Evolutionary conservation across 2,797 vertebrate species (phyloP), one percentile per base, ranked within the genome.

Genomic region (Microctenopoma steveboyesi): DNA sequence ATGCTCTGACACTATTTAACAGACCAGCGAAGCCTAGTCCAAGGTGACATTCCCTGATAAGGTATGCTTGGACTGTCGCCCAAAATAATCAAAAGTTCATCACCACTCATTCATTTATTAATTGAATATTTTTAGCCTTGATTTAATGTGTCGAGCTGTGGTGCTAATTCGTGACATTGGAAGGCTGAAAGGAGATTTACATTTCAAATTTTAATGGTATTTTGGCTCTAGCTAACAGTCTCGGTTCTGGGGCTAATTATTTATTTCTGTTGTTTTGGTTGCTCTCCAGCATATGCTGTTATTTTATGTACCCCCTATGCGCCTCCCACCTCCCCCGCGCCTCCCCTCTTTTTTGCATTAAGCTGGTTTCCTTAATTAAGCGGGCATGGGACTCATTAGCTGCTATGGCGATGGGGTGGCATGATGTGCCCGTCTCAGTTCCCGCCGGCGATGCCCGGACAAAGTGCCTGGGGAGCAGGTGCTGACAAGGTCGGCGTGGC

Each of bases 11-110:
- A 87, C 88, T 81, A 78, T 93, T 93, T 91, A 91, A 89, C 91
- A 91, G 91, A 92, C 85, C 92, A 89, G 72, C 88, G 86, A 91
- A 93, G 89, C 86, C 87, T 68, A 74, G 85, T 89, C 91, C 93
- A 95, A 94, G 93, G 94, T 95, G 93, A 94, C 91, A 89, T 86
- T 91, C 85, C 79, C 87, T 89, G 93, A 94, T 94, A 95, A 93
- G 92, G 92, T 92, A 67, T 84, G 90, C 82, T 93, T 94, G 93
- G 93, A 94, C 89, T 72, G 70, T 62, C 69, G 92, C 93, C 93
- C 92, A 90, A 93, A 93, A 93, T 91, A 94, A 94, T 94, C 93
- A 91, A 90, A 91, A 94, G 93, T 94, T 94, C 93, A 94, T 94
- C 93, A 89, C 87, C 89, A 89, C 86, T 93, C 88, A 88, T 92